These are phyloP conservation scores for Anolis apletophallus DNA, from an alignment of 2,797 vertebrate species.

Conservation along the genomic window DNA sequence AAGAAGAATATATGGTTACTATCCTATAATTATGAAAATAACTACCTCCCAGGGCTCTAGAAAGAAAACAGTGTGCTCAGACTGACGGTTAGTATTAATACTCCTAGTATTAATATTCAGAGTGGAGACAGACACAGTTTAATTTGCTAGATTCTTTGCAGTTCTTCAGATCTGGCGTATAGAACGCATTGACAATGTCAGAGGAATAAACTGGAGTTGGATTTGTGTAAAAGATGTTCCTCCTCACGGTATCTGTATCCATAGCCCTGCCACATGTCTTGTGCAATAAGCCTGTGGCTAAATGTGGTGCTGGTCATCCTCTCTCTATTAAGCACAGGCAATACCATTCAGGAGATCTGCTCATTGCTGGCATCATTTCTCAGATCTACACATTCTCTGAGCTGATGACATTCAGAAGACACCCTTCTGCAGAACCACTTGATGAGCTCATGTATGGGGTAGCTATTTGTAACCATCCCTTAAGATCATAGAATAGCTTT, in stretches of 20 bases:
- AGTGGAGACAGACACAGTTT: background rate
- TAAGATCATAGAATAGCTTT: background rate
- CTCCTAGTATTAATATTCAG: background rate
- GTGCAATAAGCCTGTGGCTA: background rate
- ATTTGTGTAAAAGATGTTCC: background rate
- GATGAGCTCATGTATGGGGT: background rate
- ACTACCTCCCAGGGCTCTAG: background rate
- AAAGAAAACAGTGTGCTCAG: background rate
- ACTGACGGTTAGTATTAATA: background rate
- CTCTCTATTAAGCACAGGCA: background rate
- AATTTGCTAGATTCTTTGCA: background rate
- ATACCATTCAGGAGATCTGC: background rate
- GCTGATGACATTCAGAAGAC: background rate
- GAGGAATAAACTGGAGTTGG: background rate
- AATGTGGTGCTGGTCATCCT: background rate
- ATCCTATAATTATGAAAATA: background rate
- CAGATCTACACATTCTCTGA: background rate
- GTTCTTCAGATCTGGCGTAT: background rate
- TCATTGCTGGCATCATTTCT: slow-evolving; percentile 14
- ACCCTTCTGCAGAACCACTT: background rate
- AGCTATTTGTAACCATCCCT: background rate
- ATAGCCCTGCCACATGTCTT: background rate
- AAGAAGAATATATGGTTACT: background rate
- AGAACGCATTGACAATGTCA: too few species aligned
- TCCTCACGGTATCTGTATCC: too few species aligned